Base-by-base conservation (phyloP, 1,140 invertebrate species). In the Rhagoletis pomonella region DNA sequence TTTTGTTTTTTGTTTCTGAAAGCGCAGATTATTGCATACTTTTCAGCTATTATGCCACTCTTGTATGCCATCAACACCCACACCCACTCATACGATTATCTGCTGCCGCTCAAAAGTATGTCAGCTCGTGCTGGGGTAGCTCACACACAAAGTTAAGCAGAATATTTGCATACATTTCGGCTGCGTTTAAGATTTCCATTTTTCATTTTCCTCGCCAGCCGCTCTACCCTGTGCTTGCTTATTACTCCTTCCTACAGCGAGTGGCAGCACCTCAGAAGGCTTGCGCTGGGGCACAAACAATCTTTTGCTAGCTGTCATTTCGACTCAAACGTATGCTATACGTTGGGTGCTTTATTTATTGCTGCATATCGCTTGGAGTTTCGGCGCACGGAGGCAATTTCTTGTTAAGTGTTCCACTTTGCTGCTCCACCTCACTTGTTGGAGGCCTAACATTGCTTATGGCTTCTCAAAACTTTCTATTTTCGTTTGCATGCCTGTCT, bases 1-100 rank as follows among this genome's bases (percentile, higher is more conserved):
- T 1, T 69, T 69, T 6, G 29, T 39, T 42, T 42, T 42, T 1
- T 67, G n/a, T 67, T 67, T 29, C 39, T 47, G 44, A 1, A 19
- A n/a, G 47, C 73, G n/a, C 17, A 81, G 44, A 58, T 81, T 81
- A 81, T 81, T 81, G 73, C 73, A 81, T 81, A 81, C 47, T 81
- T 81, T 81, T 47, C 42, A 55, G 47, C 73, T 81, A 81, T 81
- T 19, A 55, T 81, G 47, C 47, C 73, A 81, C 47, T 58, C 73
- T 81, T 6, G 17, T 47, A 81, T 81, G 44, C 14, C 47, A 73
- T 50, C 14, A 29, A 29, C 29, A 29, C 29, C 29, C 29, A 29
- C 69, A 44, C 42, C 39, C 39, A 42, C 14, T 29, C 73, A 55
- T 4, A 19, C 73, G 47, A 12, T 17, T 73, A 47, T 47, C 9